Base-by-base conservation (phyloP, 2,888 invertebrate genomes). In the Buathra laborator region DNA sequence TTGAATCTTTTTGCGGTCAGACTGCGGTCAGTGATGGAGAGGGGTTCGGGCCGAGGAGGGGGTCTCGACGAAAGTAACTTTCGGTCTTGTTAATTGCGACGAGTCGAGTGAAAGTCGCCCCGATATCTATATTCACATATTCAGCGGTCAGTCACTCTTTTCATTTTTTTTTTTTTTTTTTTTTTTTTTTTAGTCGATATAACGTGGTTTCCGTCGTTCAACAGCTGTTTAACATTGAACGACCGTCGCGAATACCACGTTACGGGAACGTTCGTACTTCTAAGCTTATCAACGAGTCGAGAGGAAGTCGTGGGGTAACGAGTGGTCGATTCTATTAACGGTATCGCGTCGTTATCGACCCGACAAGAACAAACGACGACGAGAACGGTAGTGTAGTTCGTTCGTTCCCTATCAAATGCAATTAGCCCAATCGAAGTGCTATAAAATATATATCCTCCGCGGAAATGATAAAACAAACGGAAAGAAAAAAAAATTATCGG, bases 21-120 rank as follows among this genome's bases (percentile, higher is more conserved):
- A 46, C 29, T 14, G 9, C 44, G 44, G 24, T 4, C 16, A 44
- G 4, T n/a, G 51, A 0, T 14, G 48, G 3, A 16, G 70, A 16
- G 9, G 53, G 64, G n/a, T 16, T 12, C 12, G 59, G 62, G 19
- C 29, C 29, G 56, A 48, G 62, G 32, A 29, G 48, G 56, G 71
- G 16, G 71, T 44, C 66, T 80, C 71, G 72, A 84, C 71, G 66
- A 84, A 80, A 76, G 75, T 84, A 51, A 84, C 84, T 81, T 77
- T 81, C 76, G 84, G 80, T 80, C 80, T 84, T 80, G 84, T 80
- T 84, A 83, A 83, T 79, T 83, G 79, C 79, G 75, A 75, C 79
- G 79, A 79, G 75, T 75, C 71, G 71, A 81, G 84, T 81, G 80
- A 80, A 81, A 84, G 80, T 76, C 72, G 32, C 76, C 59, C 59